These are phyloP conservation scores for Drosophila basisetae DNA, from an alignment of 2,888 invertebrate species.

Conservation along the genomic window DNA sequence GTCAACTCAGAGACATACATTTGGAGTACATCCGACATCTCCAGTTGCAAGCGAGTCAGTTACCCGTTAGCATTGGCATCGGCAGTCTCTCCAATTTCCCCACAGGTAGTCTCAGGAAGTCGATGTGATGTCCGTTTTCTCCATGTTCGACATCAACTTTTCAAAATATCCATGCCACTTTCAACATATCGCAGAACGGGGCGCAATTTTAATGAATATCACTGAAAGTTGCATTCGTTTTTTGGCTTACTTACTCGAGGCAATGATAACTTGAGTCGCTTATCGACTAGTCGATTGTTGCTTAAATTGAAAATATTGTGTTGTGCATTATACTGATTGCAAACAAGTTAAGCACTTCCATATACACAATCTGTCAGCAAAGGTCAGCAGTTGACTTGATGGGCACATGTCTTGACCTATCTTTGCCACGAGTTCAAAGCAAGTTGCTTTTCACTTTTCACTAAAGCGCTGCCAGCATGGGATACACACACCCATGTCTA, in stretches of 20 bases:
- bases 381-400: slow-evolving; percentile 60
- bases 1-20: slow-evolving; percentile 16
- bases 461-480: slow-evolving; percentile 6
- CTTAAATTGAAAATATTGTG: neutral
- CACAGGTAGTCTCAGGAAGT: neutral
- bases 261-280: slow-evolving; percentile 6
- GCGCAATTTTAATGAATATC: slow-evolving; percentile 17
- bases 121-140: neutral
- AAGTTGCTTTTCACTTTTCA: slow-evolving; percentile 38
- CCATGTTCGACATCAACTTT: slow-evolving; percentile 21
- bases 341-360: neutral
- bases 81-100: slow-evolving; percentile 18
- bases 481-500: neutral
- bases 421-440: slow-evolving; percentile 42
- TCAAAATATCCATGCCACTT: slow-evolving; percentile 8
- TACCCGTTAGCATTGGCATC: slow-evolving; percentile 17
- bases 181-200: slow-evolving; percentile 29
- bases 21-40: slow-evolving; percentile 1
- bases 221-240: neutral
- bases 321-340: neutral
- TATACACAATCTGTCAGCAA: slow-evolving; percentile 1
- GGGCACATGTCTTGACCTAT: slow-evolving; percentile 35
- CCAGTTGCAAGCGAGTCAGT: slow-evolving; percentile 29
- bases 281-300: slow-evolving; percentile 25
- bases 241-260: slow-evolving; percentile 27